These are phyloP conservation scores for Babyrousa celebensis DNA, from an alignment of 2,797 vertebrate species.

Conservation along the genomic window DNA sequence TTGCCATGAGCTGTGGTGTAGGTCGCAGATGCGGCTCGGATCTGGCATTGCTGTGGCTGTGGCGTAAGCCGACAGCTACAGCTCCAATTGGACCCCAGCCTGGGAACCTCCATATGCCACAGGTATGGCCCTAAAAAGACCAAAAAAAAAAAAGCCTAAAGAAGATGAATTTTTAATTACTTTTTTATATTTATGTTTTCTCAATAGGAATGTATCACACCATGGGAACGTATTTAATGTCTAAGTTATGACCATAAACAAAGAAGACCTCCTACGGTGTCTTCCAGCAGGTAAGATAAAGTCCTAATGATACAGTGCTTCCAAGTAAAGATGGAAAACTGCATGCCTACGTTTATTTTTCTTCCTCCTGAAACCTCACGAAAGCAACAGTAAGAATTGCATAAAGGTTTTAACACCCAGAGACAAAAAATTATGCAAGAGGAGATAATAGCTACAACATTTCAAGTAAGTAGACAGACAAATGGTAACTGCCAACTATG, in stretches of 20 bases:
- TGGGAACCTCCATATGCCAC: too few species aligned
- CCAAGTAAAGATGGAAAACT: neutral
- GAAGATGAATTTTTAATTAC: neutral
- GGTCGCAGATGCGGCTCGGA: too few species aligned
- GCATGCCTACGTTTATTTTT: neutral
- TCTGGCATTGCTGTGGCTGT: too few species aligned
- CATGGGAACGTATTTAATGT: neutral
- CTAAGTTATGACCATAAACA: slow-evolving; percentile 25
- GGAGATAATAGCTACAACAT: neutral
- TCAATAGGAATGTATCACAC: neutral
- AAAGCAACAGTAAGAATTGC: neutral
- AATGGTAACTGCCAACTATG: neutral
- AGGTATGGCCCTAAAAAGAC: too few species aligned
- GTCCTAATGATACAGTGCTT: slow-evolving; percentile 4
- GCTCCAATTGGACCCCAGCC: too few species aligned
- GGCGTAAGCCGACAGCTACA: too few species aligned
- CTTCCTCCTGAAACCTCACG: neutral
- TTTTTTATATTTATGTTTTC: slow-evolving; percentile 9
- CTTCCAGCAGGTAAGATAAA: slow-evolving; percentile 1
- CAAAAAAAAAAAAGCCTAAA: neutral
- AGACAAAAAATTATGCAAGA: neutral
- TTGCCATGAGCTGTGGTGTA: too few species aligned
- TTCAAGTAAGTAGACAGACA: neutral
- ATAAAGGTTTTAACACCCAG: neutral
- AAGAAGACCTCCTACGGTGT: neutral